A percentile compares a stretch with the other conserved stretches of the same genome.
Evolutionary conservation across 2,888 invertebrate species (phyloP).

Genomic region (Coecobrya sp.): DNA sequence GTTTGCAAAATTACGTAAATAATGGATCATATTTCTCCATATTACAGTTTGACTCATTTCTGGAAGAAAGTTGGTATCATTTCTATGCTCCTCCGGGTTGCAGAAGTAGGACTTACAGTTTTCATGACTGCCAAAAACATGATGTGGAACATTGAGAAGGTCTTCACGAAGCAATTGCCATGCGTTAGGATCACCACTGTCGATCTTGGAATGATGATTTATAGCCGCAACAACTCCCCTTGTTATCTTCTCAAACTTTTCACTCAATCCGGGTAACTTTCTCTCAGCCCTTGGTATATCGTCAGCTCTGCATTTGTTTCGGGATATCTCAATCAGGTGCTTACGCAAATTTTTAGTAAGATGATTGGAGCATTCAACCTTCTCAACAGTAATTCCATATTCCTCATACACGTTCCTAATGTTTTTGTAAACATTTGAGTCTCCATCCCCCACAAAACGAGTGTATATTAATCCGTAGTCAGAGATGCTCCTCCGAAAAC

Average conservation of each 20-base stretch:
- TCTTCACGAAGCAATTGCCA: neutral
- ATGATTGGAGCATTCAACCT: slow-evolving; percentile 72
- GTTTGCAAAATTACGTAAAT: slow-evolving; percentile 10
- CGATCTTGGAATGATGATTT: neutral
- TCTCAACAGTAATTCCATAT: slow-evolving; percentile 17
- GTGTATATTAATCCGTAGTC: slow-evolving; percentile 49
- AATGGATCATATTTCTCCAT: neutral
- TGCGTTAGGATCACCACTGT: neutral
- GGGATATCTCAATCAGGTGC: neutral
- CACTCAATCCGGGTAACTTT: neutral
- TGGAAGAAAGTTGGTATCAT: no score
- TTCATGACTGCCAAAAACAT: slow-evolving; percentile 46
- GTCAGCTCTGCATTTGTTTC: neutral
- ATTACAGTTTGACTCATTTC: neutral
- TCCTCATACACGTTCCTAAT: neutral
- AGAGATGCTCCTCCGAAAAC: slow-evolving; percentile 32
- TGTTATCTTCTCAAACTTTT: neutral
- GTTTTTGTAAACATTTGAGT: slow-evolving; percentile 8
- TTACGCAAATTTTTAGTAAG: slow-evolving; percentile 18
- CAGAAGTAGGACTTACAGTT: slow-evolving; percentile 11
- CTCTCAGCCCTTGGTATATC: slow-evolving; percentile 3
- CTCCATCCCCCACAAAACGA: slow-evolving; percentile 63
- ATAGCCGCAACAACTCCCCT: neutral
- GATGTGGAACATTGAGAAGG: slow-evolving; percentile 16
- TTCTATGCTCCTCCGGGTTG: neutral